These are phyloP conservation scores for Myotis pilosus DNA, from an alignment of 2,797 vertebrate species.

Conservation along the genomic window DNA sequence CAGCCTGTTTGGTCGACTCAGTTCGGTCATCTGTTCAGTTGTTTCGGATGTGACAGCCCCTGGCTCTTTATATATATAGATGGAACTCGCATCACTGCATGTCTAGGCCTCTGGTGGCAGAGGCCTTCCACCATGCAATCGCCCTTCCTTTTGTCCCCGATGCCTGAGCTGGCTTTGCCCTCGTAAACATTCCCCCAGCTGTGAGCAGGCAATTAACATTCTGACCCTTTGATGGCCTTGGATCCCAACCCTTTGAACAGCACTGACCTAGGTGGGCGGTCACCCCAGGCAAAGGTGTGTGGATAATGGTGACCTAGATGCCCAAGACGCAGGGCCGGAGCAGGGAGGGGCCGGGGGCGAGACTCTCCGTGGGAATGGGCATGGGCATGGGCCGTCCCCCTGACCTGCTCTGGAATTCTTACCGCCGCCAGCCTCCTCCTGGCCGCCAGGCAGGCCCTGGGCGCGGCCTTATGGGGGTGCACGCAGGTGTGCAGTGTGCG, in stretches of 20 bases:
- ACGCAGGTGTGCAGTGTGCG: background rate
- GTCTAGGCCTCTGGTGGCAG: background rate
- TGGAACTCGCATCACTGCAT: background rate
- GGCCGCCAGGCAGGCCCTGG: background rate
- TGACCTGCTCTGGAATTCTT: conserved; percentile 58
- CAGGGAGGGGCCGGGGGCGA: background rate
- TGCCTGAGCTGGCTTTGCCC: background rate
- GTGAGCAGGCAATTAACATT: conserved; percentile 43
- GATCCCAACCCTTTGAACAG: background rate
- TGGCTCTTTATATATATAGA: background rate
- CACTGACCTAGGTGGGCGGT: background rate
- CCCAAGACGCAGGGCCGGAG: background rate
- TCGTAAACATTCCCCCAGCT: conserved; percentile 33
- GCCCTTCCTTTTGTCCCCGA: background rate
- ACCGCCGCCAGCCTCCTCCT: background rate
- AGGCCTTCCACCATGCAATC: background rate
- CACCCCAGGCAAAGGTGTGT: background rate
- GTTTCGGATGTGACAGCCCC: too few species aligned
- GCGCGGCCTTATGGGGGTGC: background rate
- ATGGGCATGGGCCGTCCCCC: background rate
- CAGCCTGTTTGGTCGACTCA: too few species aligned
- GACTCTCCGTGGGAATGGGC: background rate
- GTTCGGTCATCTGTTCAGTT: too few species aligned
- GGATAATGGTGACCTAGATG: background rate
- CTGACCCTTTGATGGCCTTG: conserved; percentile 21